phyloP scores from a whole-genome alignment of 2,797 vertebrate species.

The Molothrus ater region DNA sequence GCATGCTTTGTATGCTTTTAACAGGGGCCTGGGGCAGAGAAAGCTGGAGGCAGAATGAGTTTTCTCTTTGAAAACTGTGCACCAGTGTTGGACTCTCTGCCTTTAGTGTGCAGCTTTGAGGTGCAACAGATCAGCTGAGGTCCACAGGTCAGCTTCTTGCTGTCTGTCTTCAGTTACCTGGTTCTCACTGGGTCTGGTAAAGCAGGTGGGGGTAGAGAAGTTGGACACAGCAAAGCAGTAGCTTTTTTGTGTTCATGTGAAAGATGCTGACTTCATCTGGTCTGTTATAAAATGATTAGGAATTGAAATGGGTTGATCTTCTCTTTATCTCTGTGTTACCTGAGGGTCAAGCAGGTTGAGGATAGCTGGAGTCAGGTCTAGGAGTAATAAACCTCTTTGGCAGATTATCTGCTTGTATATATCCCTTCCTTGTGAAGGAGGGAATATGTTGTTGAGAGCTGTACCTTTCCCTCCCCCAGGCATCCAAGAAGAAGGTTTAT shows the following conservation, averaged over 20 bases:
- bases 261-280: not conserved
- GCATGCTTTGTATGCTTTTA: not conserved
- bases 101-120: not conserved
- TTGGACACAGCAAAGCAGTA: not conserved
- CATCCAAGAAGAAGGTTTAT: conserved; percentile 98
- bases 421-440: not conserved
- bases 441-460: not conserved
- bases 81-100: not conserved
- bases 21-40: not conserved
- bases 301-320: not conserved
- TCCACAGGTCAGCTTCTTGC: not conserved
- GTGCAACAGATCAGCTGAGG: not conserved
- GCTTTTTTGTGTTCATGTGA: not conserved
- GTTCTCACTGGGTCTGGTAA: not conserved
- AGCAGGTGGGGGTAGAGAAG: not conserved
- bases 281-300: not conserved
- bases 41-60: not conserved
- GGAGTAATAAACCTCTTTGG: not conserved
- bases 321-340: not conserved
- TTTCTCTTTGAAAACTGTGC: not conserved
- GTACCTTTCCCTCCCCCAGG: conserved; percentile 73
- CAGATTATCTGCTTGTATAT: not conserved
- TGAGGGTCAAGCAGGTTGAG: not conserved
- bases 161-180: not conserved
- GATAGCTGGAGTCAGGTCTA: not conserved